These are phyloP conservation scores for Mormyrus iriodes DNA, from an alignment of 2,113 vertebrate species.

Conservation along the genomic window DNA sequence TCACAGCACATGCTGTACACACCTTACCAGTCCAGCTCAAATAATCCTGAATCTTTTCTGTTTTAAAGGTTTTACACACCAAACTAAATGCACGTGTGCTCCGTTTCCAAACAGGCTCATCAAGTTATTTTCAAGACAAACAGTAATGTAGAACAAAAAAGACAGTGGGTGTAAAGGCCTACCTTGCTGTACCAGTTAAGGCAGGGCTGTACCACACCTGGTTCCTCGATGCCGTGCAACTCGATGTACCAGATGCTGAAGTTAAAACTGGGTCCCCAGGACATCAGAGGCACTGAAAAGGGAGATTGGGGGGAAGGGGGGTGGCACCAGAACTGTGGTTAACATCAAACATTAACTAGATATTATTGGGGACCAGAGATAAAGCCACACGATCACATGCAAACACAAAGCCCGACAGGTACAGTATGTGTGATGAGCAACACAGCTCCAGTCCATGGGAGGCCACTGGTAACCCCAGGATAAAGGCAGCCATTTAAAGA, in stretches of 20 bases:
- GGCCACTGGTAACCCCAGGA: neutral
- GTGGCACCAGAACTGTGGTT: neutral
- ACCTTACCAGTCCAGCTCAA: neutral
- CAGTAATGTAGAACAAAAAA: neutral
- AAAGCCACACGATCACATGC: neutral
- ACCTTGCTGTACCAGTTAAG: constrained; percentile 99
- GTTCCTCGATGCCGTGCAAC: constrained; percentile 94
- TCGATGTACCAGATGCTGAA: constrained; percentile 99
- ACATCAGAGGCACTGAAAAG: constrained; percentile 87
- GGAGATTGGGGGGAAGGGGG: neutral
- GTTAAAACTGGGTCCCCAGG: constrained; percentile 99
- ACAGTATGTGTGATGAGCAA: neutral
- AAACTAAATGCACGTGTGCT: neutral
- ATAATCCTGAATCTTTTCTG: neutral
- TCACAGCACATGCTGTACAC: neutral
- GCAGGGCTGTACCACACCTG: constrained; percentile 94
- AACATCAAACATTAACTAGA: neutral
- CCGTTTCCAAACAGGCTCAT: neutral
- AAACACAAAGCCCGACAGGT: neutral
- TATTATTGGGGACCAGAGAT: neutral
- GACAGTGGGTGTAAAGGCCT: constrained; percentile 37
- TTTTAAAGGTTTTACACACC: neutral
- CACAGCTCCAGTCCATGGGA: neutral
- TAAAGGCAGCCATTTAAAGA: neutral
- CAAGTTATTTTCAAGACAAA: neutral